Percentiles rank a stretch among this genome's conserved stretches.
phyloP scores from a whole-genome alignment of 2,888 invertebrate species.

The Sycophila texana region DNA sequence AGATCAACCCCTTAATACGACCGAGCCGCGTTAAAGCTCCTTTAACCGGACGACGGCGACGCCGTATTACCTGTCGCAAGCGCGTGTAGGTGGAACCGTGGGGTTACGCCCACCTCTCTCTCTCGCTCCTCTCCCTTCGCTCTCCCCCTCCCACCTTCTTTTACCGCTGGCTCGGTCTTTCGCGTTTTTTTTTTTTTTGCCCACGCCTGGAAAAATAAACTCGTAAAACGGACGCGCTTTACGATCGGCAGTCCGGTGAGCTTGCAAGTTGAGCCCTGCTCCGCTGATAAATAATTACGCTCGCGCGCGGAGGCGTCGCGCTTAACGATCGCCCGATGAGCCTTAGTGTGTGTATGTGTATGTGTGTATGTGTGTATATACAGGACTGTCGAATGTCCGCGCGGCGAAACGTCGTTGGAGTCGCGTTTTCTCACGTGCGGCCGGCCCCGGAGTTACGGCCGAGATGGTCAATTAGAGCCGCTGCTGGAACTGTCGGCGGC shows the following conservation, averaged over 20 bases:
- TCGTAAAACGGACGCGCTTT: conserved; percentile 54
- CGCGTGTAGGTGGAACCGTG: not conserved
- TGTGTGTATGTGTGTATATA: too few species aligned
- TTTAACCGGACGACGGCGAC: conserved; percentile 29
- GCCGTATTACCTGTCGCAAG: conserved; percentile 28
- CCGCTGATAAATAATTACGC: conserved; percentile 51
- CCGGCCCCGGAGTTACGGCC: not conserved
- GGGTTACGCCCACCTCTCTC: conserved; percentile 7
- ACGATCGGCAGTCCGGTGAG: conserved; percentile 37
- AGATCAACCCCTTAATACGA: conserved; percentile 57
- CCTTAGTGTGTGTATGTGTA: not conserved
- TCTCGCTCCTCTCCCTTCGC: not conserved
- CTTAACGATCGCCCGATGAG: conserved; percentile 34
- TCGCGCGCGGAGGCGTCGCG: conserved; percentile 15
- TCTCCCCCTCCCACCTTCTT: not conserved
- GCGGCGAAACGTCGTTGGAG: not conserved
- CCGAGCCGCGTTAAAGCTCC: conserved; percentile 32
- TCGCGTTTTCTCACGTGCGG: not conserved
- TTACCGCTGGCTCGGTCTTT: not conserved
- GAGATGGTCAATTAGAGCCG: not conserved
- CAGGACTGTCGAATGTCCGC: conserved; percentile 1
- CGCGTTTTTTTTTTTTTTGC: conserved; percentile 9
- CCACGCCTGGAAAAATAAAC: conserved; percentile 51
- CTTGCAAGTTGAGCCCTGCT: conserved; percentile 11
- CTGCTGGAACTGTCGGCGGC: not conserved